Conservation (phyloP, 2,797 vertebrate species). For the Apogon hyalosoma region DNA sequence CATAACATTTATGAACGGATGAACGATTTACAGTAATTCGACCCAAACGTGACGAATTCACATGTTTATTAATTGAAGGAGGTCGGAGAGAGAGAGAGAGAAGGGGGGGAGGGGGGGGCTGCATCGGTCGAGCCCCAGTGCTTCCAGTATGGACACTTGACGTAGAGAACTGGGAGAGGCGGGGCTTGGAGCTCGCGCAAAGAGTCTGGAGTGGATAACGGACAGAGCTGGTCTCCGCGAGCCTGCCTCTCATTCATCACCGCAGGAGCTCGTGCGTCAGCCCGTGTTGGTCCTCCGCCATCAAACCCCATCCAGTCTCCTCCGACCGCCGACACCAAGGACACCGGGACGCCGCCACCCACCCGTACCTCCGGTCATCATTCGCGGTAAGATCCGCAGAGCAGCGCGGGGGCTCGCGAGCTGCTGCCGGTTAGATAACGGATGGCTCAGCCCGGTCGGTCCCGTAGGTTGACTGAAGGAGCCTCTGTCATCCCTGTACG, state of each 20-base stretch:
- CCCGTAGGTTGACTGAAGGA: slow-evolving; percentile 33
- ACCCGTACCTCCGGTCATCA: slow-evolving; percentile 26
- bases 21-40: no score
- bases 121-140: slow-evolving; percentile 51
- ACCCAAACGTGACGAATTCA: no score
- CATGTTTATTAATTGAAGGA: no score
- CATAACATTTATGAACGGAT: no score
- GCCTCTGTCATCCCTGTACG: slow-evolving; percentile 24
- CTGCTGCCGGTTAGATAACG: slow-evolving; percentile 34
- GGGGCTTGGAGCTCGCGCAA: slow-evolving; percentile 50
- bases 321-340: slow-evolving; percentile 43
- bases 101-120: slow-evolving; percentile 34
- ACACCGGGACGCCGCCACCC: slow-evolving; percentile 20
- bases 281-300: neutral
- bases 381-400: slow-evolving; percentile 68
- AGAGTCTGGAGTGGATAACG: slow-evolving; percentile 28
- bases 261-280: slow-evolving; percentile 36
- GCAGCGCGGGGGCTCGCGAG: slow-evolving; percentile 7
- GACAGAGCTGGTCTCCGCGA: slow-evolving; percentile 37
- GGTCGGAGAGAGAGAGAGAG: no score
- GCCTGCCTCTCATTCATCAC: slow-evolving; percentile 52
- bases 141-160: slow-evolving; percentile 56
- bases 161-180: slow-evolving; percentile 57
- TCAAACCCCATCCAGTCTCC: slow-evolving; percentile 35
- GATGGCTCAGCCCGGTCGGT: slow-evolving; percentile 5